phyloP scores from a whole-genome alignment of 2,797 vertebrate genomes.

The Catamblyrhynchus diadema region DNA sequence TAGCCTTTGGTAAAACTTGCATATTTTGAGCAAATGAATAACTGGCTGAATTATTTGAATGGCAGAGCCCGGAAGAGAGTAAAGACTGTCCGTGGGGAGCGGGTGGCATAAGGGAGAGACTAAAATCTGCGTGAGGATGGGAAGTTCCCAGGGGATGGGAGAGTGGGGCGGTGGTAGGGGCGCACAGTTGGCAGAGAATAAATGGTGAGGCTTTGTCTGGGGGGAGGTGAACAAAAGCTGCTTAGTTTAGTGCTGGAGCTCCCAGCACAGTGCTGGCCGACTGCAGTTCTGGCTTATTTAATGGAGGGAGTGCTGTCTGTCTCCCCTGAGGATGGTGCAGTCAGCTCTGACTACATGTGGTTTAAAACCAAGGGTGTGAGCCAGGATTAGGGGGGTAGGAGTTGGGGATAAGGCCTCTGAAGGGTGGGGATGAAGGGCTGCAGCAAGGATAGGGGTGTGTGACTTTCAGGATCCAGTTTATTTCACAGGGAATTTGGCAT shows the following conservation, averaged over 20 bases:
- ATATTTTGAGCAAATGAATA: neutral
- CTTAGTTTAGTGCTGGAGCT: neutral
- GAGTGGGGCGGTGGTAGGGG: neutral
- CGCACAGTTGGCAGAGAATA: neutral
- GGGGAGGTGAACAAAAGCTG: neutral
- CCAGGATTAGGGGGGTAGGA: neutral
- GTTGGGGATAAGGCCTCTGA: rapidly evolving
- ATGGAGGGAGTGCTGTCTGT: neutral
- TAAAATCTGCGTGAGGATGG: neutral
- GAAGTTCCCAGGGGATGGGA: neutral
- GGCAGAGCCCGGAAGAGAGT: neutral
- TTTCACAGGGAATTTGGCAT: neutral
- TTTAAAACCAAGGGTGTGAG: neutral
- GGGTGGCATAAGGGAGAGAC: neutral
- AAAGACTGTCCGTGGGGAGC: neutral
- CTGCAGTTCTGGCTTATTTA: neutral
- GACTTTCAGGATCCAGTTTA: neutral
- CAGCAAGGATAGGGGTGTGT: neutral
- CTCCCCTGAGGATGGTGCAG: neutral
- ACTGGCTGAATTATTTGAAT: neutral
- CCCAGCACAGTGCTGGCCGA: neutral
- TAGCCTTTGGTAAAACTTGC: neutral
- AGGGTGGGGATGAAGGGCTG: neutral
- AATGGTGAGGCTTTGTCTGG: slow-evolving; percentile 36
- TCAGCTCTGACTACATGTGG: neutral